Base-by-base conservation (phyloP, 2,888 invertebrate species). In the Cantharis nigra region DNA sequence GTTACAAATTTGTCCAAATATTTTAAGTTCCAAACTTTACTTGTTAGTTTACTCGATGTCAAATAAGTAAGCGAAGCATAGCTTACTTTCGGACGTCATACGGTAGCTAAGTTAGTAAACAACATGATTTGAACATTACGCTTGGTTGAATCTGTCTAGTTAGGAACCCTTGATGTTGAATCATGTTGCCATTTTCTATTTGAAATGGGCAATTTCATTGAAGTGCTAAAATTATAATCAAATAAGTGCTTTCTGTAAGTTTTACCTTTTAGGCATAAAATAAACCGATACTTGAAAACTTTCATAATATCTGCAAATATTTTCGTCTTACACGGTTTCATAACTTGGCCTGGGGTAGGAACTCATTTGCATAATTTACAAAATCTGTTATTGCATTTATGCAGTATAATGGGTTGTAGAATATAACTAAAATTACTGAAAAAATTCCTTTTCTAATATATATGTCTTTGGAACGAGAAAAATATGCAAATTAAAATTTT, bases 401-500 rank as follows among this genome's bases (percentile, higher is more conserved):
- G 49, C 49, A 49, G 49, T 49, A 49, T 49, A 49, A 49, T 49
- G 49, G 49, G n/a, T 49, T 49, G 49, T 49, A 49, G 5, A 49
- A 7, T 49, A n/a, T 49, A 49, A 49, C 49, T 49, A 49, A n/a
- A 49, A 49, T 49, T n/a, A 2, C 49, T 49, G 49, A 49, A 49
- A 49, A 49, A 49, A 49, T 67, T 67, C 65, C 23, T 67, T 23
- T 18, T 11, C 65, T 26, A 67, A 67, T 23, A 71, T 73, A 75
- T 73, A 75, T 77, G 75, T 76, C 71, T 69, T 78, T 70, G 77
- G 72, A 81, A 80, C 77, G 81, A 70, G 81, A 75, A 78, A 81
- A 81, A 79, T 82, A 84, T 83, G 84, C 81, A 83, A 84, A 83
- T 83, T 82, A 76, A 77, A 80, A 81, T 81, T 81, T 83, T 83